Conservation (phyloP, 2,888 invertebrate species). For the Orchestes rusci region DNA sequence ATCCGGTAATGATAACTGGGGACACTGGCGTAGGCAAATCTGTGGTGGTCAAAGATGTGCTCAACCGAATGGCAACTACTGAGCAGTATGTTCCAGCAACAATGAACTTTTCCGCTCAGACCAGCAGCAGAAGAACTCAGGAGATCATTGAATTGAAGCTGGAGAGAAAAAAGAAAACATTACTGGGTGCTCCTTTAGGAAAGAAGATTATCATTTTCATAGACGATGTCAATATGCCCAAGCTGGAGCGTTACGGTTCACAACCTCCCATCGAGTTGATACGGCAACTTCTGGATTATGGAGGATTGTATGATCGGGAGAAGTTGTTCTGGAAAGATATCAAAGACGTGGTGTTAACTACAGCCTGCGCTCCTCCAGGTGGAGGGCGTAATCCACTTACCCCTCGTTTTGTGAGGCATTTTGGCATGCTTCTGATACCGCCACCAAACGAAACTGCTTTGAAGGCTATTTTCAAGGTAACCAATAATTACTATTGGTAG, state of each 20-base stretch:
- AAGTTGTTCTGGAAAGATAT: constrained; percentile 85
- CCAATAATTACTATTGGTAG: no score
- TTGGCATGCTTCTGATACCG: constrained; percentile 78
- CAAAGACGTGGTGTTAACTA: constrained; percentile 71
- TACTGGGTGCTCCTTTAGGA: constrained; percentile 75
- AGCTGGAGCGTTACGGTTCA: constrained; percentile 77
- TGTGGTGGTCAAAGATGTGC: constrained; percentile 68
- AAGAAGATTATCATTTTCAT: constrained; percentile 80
- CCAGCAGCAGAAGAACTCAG: constrained; percentile 74
- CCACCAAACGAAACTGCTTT: constrained; percentile 70
- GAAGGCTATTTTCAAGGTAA: constrained; percentile 67
- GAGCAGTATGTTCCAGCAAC: constrained; percentile 66
- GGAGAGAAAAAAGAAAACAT: constrained; percentile 72
- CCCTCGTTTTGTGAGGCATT: constrained; percentile 78
- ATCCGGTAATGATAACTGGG: constrained; percentile 86
- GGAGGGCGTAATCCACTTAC: constrained; percentile 84
- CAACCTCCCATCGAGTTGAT: constrained; percentile 88
- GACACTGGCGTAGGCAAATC: constrained; percentile 88
- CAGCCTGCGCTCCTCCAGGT: constrained; percentile 86
- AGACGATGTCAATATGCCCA: constrained; percentile 91
- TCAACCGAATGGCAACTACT: constrained; percentile 56
- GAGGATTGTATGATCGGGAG: constrained; percentile 80
- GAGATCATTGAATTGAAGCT: constrained; percentile 81
- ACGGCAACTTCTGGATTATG: constrained; percentile 68
- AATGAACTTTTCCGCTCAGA: constrained; percentile 88